phyloP scores from a whole-genome alignment of 2,113 vertebrate genomes.

The Opisthocomus hoazin region DNA sequence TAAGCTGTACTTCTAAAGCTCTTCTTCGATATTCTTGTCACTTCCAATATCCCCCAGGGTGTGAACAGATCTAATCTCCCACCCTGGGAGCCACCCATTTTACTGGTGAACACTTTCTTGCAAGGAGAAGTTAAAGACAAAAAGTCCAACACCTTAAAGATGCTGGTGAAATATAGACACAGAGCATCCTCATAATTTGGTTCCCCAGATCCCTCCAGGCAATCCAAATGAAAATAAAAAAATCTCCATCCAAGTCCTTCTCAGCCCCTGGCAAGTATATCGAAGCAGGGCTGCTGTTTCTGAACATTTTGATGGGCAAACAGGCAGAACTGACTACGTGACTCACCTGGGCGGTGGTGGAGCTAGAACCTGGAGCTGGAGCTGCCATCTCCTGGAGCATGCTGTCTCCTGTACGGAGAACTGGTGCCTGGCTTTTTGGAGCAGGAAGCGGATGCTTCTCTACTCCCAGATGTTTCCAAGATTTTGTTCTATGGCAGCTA shows the following conservation, averaged over 20 bases:
- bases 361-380: not conserved
- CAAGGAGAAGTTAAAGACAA: not conserved
- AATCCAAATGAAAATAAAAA: not conserved
- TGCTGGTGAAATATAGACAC: not conserved
- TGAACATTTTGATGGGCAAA: not conserved
- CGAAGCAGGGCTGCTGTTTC: not conserved
- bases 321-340: not conserved
- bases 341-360: not conserved
- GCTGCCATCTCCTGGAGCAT: not conserved
- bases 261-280: not conserved
- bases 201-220: not conserved
- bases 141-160: not conserved
- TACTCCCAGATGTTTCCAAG: not conserved
- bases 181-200: not conserved
- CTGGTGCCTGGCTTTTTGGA: not conserved
- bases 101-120: not conserved
- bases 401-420: not conserved
- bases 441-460: not conserved
- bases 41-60: not conserved
- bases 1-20: constrained; percentile 39
- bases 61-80: not conserved
- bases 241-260: not conserved
- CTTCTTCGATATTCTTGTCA: constrained; percentile 39
- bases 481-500: not conserved
- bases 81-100: not conserved